Percentiles rank a stretch among this genome's conserved stretches.
Evolutionary conservation across 2,888 invertebrate genomes (phyloP).

Genomic region (Lepidonotus clava): DNA sequence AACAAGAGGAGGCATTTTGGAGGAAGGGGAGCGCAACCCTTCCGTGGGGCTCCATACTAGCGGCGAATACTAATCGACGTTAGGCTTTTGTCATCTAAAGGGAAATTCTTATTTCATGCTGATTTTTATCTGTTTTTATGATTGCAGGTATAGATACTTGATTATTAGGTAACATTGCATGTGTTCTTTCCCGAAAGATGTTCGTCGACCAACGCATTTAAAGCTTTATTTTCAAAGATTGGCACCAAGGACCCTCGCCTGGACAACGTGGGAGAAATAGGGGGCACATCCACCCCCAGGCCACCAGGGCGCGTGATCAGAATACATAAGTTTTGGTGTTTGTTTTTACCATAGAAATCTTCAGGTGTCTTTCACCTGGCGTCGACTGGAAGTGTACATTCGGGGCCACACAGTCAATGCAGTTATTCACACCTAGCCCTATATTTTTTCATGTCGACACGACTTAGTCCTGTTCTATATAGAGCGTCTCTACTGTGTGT

Average conservation of each 20-base stretch:
- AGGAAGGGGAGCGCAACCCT: not conserved
- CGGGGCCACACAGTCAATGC: constrained; percentile 39
- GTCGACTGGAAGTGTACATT: not conserved
- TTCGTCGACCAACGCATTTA: no score
- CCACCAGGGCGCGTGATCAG: constrained; percentile 36
- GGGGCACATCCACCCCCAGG: not conserved
- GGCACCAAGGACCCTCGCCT: not conserved
- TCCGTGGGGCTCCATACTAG: not conserved
- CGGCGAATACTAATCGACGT: not conserved
- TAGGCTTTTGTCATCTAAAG: not conserved
- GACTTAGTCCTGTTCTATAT: constrained; percentile 23
- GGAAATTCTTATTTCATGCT: no score
- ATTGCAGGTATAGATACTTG: no score
- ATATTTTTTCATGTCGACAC: constrained; percentile 11
- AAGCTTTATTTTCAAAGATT: no score
- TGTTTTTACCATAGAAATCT: constrained; percentile 44
- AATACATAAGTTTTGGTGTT: constrained; percentile 30
- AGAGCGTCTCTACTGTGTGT: constrained; percentile 24
- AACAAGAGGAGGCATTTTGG: not conserved
- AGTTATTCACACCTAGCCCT: constrained; percentile 35
- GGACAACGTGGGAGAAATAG: not conserved
- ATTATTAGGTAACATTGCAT: no score
- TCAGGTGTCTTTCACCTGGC: constrained; percentile 5
- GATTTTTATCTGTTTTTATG: no score
- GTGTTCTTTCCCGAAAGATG: no score